These are phyloP conservation scores for Phengaris arion DNA, from an alignment of 2,888 invertebrate species.

Conservation along the genomic window DNA sequence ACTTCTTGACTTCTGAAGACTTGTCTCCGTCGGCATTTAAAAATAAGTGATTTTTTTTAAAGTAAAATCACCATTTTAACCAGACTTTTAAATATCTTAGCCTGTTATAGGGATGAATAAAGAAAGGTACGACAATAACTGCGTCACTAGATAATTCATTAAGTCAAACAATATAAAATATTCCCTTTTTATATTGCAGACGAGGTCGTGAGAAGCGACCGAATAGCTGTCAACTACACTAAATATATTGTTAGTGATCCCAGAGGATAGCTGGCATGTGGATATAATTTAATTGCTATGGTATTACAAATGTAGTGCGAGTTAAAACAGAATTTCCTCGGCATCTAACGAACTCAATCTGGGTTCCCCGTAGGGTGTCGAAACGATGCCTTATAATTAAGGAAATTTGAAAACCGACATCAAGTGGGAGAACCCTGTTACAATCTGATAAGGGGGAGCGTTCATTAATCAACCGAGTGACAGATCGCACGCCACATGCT, in stretches of 20 bases:
- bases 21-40: too few relatives aligned
- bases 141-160: not conserved
- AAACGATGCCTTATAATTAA: slow-evolving; percentile 69
- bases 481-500: slow-evolving; percentile 62
- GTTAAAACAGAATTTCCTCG: slow-evolving; percentile 14
- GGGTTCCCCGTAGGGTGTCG: slow-evolving; percentile 47
- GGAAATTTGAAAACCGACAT: slow-evolving; percentile 72
- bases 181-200: slow-evolving; percentile 19
- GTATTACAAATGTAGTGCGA: slow-evolving; percentile 21
- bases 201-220: not conserved
- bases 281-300: slow-evolving; percentile 25
- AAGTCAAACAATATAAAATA: not conserved
- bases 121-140: not conserved
- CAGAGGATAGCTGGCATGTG: slow-evolving; percentile 17
- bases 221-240: slow-evolving; percentile 10
- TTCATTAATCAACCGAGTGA: slow-evolving; percentile 68
- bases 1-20: slow-evolving; percentile 25
- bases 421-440: slow-evolving; percentile 46
- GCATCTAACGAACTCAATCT: slow-evolving; percentile 37
- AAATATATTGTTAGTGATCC: slow-evolving; percentile 17
- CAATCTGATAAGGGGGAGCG: slow-evolving; percentile 50
- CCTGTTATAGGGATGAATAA: too few relatives aligned
- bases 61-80: too few relatives aligned
- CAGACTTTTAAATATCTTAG: not conserved
- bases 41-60: too few relatives aligned